phyloP scores from a whole-genome alignment of 2,113 vertebrate genomes.

The Chaetodon auriga region DNA sequence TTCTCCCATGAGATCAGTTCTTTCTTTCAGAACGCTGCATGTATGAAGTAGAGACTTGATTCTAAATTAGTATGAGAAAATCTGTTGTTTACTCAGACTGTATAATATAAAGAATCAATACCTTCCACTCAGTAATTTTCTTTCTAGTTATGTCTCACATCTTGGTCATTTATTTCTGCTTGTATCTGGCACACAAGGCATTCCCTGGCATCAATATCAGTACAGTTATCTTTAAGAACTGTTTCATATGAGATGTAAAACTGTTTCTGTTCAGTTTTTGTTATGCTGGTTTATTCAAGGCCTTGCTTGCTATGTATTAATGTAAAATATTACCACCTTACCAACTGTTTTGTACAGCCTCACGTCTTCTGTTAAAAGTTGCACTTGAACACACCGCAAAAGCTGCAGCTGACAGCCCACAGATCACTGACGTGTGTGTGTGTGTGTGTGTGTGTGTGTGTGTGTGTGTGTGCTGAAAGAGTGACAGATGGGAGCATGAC shows the following conservation, averaged over 20 bases:
- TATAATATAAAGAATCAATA: background rate
- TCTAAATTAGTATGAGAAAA: background rate
- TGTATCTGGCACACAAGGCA: background rate
- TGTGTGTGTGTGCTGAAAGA: background rate
- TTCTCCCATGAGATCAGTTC: constrained; percentile 1
- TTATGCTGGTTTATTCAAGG: background rate
- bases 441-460: background rate
- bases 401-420: background rate
- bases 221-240: background rate
- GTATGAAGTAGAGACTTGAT: background rate
- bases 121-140: background rate
- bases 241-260: background rate
- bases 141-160: background rate
- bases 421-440: background rate
- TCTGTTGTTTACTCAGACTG: background rate
- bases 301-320: background rate
- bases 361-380: constrained; percentile 2
- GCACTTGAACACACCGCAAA: background rate
- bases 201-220: background rate
- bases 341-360: background rate
- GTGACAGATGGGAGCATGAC: background rate
- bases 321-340: background rate
- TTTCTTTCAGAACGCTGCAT: background rate
- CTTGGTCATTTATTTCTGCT: background rate
- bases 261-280: background rate